These are phyloP conservation scores for Ectropis grisescens DNA, from an alignment of 1,140 invertebrate genomes.

Conservation along the genomic window DNA sequence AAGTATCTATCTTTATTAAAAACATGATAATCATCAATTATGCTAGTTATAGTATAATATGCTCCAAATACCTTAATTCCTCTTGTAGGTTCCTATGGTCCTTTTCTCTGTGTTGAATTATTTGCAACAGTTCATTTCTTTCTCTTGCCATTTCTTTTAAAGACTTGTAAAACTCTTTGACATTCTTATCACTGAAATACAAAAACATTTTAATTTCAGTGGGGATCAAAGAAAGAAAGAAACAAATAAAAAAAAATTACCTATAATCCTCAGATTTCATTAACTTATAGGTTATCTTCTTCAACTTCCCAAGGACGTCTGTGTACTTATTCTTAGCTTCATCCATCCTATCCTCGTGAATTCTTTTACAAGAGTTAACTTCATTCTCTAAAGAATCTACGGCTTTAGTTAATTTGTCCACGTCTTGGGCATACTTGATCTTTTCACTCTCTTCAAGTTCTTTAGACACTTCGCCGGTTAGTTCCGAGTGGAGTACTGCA, in stretches of 20 bases:
- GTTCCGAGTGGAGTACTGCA: constrained; percentile 55
- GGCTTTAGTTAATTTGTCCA: constrained; percentile 67
- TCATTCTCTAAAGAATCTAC: constrained; percentile 72
- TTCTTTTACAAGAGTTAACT: constrained; percentile 55
- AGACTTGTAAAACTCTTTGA: constrained; percentile 48
- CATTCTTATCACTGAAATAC: constrained; percentile 46
- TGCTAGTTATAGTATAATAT: too few species aligned
- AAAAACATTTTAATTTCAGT: constrained; percentile 3
- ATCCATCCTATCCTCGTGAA: constrained; percentile 59
- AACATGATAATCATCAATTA: too few species aligned
- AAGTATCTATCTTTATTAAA: too few species aligned
- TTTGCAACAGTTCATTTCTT: constrained; percentile 44
- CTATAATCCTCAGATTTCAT: constrained; percentile 45
- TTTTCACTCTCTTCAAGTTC: constrained; percentile 53
- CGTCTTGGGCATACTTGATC: constrained; percentile 57
- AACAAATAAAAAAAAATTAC: constrained; percentile 13
- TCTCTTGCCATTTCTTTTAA: constrained; percentile 50
- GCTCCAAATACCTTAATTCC: constrained; percentile 45
- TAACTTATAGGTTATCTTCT: constrained; percentile 42
- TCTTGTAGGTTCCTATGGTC: constrained; percentile 40
- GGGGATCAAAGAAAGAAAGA: too few species aligned
- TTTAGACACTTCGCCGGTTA: constrained; percentile 53
- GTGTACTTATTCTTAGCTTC: constrained; percentile 48
- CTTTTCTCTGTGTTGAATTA: constrained; percentile 46
- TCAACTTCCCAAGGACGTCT: constrained; percentile 28